Evolutionary conservation across 2,797 vertebrate genomes (phyloP).

Genomic region (Cottoperca gobio): DNA sequence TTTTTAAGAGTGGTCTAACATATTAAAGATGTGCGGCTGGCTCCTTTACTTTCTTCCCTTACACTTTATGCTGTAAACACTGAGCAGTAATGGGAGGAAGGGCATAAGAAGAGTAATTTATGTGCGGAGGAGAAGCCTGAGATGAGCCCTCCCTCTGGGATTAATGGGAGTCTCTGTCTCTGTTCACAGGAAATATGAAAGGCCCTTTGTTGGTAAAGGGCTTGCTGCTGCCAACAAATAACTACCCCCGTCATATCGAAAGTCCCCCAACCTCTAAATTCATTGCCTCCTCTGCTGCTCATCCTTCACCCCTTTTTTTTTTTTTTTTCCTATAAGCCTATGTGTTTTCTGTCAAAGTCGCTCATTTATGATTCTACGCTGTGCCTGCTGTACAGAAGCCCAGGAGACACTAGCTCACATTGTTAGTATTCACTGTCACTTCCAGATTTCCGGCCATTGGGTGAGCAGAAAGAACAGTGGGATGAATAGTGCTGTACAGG

Average conservation of each 20-base stretch:
- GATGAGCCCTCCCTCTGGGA: constrained; percentile 82
- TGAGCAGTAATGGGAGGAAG: constrained; percentile 77
- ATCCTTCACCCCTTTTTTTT: constrained; percentile 75
- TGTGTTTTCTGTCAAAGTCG: constrained; percentile 81
- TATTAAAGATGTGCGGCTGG: constrained; percentile 80
- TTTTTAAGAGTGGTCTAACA: constrained; percentile 80
- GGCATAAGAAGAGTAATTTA: constrained; percentile 83
- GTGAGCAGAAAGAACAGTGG: constrained; percentile 46
- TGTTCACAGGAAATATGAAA: constrained; percentile 86
- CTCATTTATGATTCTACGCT: constrained; percentile 79
- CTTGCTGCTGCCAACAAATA: constrained; percentile 83
- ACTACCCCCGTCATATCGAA: constrained; percentile 84
- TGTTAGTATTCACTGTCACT: constrained; percentile 81
- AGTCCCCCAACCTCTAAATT: constrained; percentile 82
- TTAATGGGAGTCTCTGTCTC: constrained; percentile 85
- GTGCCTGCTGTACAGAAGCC: constrained; percentile 67
- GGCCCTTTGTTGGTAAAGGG: constrained; percentile 84
- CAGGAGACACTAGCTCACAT: constrained; percentile 67
- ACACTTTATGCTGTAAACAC: constrained; percentile 75
- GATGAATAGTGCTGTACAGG: constrained; percentile 56
- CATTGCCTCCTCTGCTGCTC: constrained; percentile 80
- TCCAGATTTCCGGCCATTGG: constrained; percentile 62
- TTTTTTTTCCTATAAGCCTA: constrained; percentile 62
- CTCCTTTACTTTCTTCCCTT: constrained; percentile 58
- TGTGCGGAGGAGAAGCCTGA: constrained; percentile 79